Evolutionary conservation across 1,140 invertebrate species (phyloP).

Genomic region (Ips typographus): DNA sequence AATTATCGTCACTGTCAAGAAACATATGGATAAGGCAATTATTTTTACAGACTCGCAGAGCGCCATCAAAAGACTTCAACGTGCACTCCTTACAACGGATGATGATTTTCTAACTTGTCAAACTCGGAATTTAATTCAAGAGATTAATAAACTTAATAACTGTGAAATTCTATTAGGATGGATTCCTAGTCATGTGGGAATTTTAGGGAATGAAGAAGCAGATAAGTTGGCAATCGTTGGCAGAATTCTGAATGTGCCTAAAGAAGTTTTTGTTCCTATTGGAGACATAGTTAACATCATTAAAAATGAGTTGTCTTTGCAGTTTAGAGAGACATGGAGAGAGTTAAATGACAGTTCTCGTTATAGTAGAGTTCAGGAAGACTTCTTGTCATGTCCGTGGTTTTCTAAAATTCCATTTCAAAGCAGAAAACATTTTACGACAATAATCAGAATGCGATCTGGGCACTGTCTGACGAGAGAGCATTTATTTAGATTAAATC

Average conservation of each 20-base stretch:
- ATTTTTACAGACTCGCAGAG: constrained; percentile 12
- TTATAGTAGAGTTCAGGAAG: constrained; percentile 1
- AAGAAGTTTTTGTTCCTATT: neutral
- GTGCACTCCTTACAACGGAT: neutral
- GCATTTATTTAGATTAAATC: constrained; percentile 16
- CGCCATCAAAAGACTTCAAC: neutral
- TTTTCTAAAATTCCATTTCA: constrained; percentile 11
- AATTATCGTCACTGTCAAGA: neutral
- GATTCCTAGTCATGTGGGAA: constrained; percentile 13
- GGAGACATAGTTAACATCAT: neutral
- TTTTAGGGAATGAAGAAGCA: constrained; percentile 14
- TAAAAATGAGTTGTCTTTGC: constrained; percentile 1
- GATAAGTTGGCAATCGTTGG: constrained; percentile 3
- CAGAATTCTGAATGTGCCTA: neutral
- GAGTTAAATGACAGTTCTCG: neutral
- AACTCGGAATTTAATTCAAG: neutral
- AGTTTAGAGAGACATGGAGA: constrained; percentile 5
- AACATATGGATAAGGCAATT: neutral
- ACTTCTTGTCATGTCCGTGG: constrained; percentile 5
- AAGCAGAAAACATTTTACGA: constrained; percentile 22
- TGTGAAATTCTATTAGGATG: constrained; percentile 11
- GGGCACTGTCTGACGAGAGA: constrained; percentile 23
- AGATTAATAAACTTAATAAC: neutral
- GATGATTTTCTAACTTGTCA: neutral
- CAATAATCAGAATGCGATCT: constrained; percentile 29